Base-by-base conservation (phyloP, 1,140 invertebrate genomes). In the Papilio polytes region DNA sequence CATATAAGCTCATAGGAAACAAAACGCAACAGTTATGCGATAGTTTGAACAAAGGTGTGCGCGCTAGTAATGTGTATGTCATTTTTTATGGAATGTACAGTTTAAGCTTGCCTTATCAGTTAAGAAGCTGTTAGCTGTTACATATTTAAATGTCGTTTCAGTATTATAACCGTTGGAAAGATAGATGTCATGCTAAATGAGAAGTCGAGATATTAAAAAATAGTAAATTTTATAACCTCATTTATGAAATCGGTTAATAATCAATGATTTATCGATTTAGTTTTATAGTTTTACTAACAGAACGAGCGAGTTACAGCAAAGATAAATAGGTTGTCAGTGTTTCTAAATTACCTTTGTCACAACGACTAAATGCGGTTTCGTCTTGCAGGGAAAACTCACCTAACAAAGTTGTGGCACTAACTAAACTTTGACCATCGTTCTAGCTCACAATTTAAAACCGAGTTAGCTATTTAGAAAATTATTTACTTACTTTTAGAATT, bases 311-410 rank as follows among this genome's bases (percentile, higher is more conserved):
- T 8, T 7, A n/a, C 51, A 15, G n/a, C 53, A 77, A 22, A 59
- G 77, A 78, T 22, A 78, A 78, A 78, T 66, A 78, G 77, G n/a
- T 66, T 44, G 26, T 66, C 77, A 66, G 77, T 78, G 56, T 63
- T 78, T 78, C 77, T 78, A 78, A 78, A 78, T 78, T 78, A 78
- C 77, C 77, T 78, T 78, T 78, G 77, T 78, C 53, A 46, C 36
- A 63, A 78, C 77, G 59, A 26, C 36, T 78, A 78, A 78, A 78
- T 63, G 77, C 77, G 77, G 56, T 78, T 44, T 78, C 36, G 77
- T 63, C 56, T 78, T 78, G 36, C 56, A 44, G 15, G 18, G 77
- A 78, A 78, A 78, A 78, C 63, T 78, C 18, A 63, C 31, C 56
- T 63, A 78, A 59, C 77, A 78, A 78, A 78, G 53, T 78, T 78